phyloP scores from a whole-genome alignment of 2,888 invertebrate genomes.

The Rosalia funebris region DNA sequence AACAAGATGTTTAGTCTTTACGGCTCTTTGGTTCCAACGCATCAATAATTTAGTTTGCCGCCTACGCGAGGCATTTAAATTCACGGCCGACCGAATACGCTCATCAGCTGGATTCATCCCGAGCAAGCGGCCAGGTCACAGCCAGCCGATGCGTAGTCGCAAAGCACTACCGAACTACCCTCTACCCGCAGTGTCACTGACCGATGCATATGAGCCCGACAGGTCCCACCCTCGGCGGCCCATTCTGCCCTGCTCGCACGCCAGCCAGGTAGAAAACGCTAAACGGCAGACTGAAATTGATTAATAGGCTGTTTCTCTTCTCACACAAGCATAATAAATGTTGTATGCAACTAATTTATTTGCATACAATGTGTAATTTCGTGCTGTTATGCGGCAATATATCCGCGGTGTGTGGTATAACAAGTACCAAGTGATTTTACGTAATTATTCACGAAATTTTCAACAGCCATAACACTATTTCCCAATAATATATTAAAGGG shows the following conservation, averaged over 20 bases:
- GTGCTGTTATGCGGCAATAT: conserved; percentile 4
- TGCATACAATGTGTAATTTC: conserved; percentile 35
- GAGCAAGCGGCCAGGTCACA: conserved; percentile 5
- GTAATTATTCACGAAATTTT: background rate
- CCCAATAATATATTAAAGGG: too few relatives aligned
- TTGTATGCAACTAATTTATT: conserved; percentile 37
- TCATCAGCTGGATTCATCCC: conserved; percentile 24
- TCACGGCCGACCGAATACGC: conserved; percentile 17
- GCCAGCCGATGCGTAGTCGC: conserved; percentile 6
- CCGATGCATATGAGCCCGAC: conserved; percentile 19
- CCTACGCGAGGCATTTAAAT: conserved; percentile 15
- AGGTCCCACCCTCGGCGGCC: conserved; percentile 4
- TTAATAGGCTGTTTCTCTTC: conserved; percentile 24
- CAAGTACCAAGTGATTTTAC: background rate
- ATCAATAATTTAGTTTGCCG: conserved; percentile 9
- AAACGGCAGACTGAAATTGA: conserved; percentile 19
- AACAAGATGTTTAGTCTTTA: conserved; percentile 1
- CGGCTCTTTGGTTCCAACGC: background rate
- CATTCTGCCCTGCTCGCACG: conserved; percentile 1
- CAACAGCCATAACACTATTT: background rate
- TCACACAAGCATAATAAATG: conserved; percentile 30
- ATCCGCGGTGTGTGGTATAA: background rate
- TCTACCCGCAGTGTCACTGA: conserved; percentile 23
- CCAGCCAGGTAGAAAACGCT: conserved; percentile 21
- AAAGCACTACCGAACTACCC: conserved; percentile 15